Base-by-base conservation (phyloP, 2,797 vertebrate species). In the Rousettus madagascariensis region DNA sequence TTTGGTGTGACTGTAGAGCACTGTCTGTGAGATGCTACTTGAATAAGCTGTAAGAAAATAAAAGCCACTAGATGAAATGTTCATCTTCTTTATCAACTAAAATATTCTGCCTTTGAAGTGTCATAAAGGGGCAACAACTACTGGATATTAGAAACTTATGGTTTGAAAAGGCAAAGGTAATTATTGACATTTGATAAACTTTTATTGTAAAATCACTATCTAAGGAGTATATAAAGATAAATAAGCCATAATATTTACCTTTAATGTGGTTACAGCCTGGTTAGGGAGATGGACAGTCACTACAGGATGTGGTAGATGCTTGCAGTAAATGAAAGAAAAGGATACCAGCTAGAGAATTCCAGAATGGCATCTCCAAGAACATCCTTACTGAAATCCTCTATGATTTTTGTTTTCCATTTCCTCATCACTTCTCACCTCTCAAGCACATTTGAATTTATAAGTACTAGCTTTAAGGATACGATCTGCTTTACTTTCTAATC, bases 171-270 rank as follows among this genome's bases (percentile, higher is more conserved):
- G 57, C 63, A 78, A 90, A 92, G 51, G 51, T 71, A 87, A 30
- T 87, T 87, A 36, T 87, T 92, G 85, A 92, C 74, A 93, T 87
- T 90, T 53, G 80, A 84, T 66, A 90, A 90, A 33, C 5, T 24
- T 77, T 83, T 94, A 80, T 87, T 87, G 69, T 43, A 90, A 94
- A 90, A 83, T 33, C 1, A 5, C 16, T 78, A 22, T 63, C 15
- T 49, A 63, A 3, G 28, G 8, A 13, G 24, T 20, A 74, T 57
- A 26, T 43, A 68, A 78, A 87, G 57, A 46, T 49, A 84, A 69
- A 28, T 5, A 69, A 59, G 59, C 51, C 55, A 43, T 51, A 33
- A 17, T n/a, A 46, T 55, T 72, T 82, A 51, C 20, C 71, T 90
- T 86, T 15, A 33, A 53, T 46, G 57, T 77, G 71, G 53, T 26